These are phyloP conservation scores for Drosophila pachea DNA, from an alignment of 1,140 invertebrate genomes.

Conservation along the genomic window DNA sequence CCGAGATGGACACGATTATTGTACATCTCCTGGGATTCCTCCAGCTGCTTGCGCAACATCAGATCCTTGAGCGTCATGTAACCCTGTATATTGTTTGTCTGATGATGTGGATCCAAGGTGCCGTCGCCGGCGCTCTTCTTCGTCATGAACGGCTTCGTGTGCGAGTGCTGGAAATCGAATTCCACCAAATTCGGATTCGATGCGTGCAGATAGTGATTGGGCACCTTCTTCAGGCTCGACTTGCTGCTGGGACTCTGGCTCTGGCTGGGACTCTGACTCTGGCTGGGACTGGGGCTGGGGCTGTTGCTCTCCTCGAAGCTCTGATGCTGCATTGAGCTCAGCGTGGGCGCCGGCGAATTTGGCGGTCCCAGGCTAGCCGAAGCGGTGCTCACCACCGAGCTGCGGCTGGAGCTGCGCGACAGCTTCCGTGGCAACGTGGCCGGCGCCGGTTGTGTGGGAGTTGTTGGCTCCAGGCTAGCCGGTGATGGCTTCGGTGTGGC, in stretches of 20 bases:
- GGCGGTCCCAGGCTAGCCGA: constrained; percentile 57
- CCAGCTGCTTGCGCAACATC: constrained; percentile 86
- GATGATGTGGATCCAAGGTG: constrained; percentile 56
- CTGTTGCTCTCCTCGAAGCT: constrained; percentile 61
- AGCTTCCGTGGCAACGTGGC: constrained; percentile 37
- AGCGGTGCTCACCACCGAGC: constrained; percentile 53
- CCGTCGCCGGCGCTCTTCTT: constrained; percentile 59
- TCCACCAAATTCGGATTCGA: constrained; percentile 84
- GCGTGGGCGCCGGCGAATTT: constrained; percentile 62
- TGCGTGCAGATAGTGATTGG: constrained; percentile 83
- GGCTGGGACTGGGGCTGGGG: constrained; percentile 53
- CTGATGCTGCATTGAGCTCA: constrained; percentile 61
- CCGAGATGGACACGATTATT: constrained; percentile 80
- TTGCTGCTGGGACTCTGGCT: constrained; percentile 66
- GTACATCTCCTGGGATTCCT: constrained; percentile 83
- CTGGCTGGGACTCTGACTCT: constrained; percentile 51
- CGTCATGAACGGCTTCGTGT: constrained; percentile 62
- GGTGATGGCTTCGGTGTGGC: neutral
- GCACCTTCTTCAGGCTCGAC: constrained; percentile 76
- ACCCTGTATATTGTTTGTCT: constrained; percentile 79
- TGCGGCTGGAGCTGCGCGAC: constrained; percentile 64
- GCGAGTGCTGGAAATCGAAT: constrained; percentile 80
- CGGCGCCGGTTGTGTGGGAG: neutral
- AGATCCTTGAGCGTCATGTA: constrained; percentile 86
- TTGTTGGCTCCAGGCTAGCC: neutral